phyloP scores from a whole-genome alignment of 2,888 invertebrate species.

The Entomobrya proxima region DNA sequence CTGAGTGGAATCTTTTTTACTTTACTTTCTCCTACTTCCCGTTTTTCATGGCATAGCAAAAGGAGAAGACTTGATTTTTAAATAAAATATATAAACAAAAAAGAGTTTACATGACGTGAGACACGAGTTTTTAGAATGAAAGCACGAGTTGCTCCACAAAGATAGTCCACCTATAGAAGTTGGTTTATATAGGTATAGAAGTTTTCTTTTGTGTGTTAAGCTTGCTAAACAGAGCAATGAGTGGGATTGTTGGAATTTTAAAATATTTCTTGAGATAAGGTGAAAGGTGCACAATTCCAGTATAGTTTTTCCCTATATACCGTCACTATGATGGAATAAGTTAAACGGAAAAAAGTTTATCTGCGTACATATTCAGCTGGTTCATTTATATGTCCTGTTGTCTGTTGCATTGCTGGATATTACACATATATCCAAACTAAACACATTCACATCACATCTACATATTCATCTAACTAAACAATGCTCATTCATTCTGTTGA shows the following conservation, averaged over 20 bases:
- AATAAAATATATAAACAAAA: conserved; percentile 53
- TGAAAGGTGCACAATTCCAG: background rate
- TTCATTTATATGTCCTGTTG: background rate
- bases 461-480: background rate
- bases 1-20: background rate
- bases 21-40: background rate
- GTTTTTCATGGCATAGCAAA: background rate
- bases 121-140: background rate
- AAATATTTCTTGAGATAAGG: background rate
- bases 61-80: conserved; percentile 41
- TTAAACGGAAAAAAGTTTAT: background rate
- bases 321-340: background rate
- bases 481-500: conserved; percentile 24
- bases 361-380: background rate
- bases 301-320: background rate
- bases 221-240: background rate
- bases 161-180: background rate
- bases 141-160: background rate
- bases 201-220: background rate
- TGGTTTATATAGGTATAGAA: background rate
- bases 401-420: conserved; percentile 14
- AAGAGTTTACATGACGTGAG: background rate
- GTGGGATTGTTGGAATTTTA: background rate
- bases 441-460: too few relatives aligned
- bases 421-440: background rate